Base-by-base conservation (phyloP, 2,888 invertebrate species). In the Argynnis bischoffii region DNA sequence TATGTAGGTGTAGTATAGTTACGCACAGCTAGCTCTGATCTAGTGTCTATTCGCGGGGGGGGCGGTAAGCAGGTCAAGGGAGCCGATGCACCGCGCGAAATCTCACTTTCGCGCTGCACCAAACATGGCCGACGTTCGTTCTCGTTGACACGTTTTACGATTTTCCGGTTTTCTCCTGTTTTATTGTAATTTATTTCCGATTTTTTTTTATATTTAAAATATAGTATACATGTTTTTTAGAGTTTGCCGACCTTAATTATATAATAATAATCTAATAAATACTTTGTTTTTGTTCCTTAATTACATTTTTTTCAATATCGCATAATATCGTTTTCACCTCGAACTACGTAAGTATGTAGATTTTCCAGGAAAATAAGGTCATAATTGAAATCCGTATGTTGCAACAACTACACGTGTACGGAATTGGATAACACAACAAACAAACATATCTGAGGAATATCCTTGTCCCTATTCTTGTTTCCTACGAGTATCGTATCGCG, bases 81-180 rank as follows among this genome's bases (percentile, higher is more conserved):
- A 91, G 84, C 80, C 83, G 92, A 90, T 92, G 92, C 92, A 92
- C 88, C 90, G 84, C 88, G 89, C 85, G 89, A 90, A 92, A 92
- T 90, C 92, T 92, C 92, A 92, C 92, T 92, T 92, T 92, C 92
- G 92, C 90, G 89, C 88, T 85, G 88, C 87, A 88, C 82, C 86
- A 81, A 87, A 88, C 85, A 89, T 89, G 89, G 89, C 90, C 81
- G 88, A 72, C 73, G 77, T 86, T 87, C 85, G 81, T 80, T 85
- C 81, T 86, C 88, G 82, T 82, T 85, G 88, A 86, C 88, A 86
- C 81, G 79, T 83, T 83, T 82, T 69, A 74, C 70, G 69, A 75
- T 77, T 79, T 79, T 77, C 78, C 77, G 76, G 74, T 76, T 75
- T 74, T 72, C 71, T 72, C 64, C 63, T 66, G 64, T 67, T 48